phyloP scores from a whole-genome alignment of 2,113 vertebrate species.

The Pampusana beccarii region DNA sequence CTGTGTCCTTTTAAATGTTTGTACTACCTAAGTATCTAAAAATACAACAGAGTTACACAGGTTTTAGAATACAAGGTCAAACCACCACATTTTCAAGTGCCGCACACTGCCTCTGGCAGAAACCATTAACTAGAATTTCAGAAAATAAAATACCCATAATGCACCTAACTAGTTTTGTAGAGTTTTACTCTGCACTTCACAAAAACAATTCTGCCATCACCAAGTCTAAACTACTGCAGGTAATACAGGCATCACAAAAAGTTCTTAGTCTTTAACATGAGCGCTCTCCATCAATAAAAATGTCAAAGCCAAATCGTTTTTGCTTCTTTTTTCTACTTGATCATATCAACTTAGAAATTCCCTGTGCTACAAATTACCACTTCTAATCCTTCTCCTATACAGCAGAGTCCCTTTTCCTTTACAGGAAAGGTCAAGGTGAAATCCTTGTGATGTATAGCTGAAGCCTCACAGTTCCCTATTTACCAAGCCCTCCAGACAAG shows the following conservation, averaged over 20 bases:
- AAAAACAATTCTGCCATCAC: background rate
- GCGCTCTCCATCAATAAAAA: conserved; percentile 20
- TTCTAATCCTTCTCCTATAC: background rate
- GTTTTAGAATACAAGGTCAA: conserved; percentile 25
- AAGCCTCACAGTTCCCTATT: conserved; percentile 42
- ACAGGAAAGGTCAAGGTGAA: conserved; percentile 68
- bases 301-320: background rate
- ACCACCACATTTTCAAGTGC: background rate
- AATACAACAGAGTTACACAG: background rate
- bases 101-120: background rate
- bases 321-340: background rate
- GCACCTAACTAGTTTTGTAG: background rate
- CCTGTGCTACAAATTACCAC: conserved; percentile 30
- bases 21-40: background rate
- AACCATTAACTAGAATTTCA: conserved; percentile 31
- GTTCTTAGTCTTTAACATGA: background rate
- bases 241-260: background rate
- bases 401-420: background rate
- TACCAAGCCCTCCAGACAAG: conserved; percentile 69
- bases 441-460: conserved; percentile 24
- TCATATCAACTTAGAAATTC: background rate
- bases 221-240: background rate
- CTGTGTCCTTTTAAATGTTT: background rate
- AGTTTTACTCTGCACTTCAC: background rate
- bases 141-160: conserved; percentile 38